These are phyloP conservation scores for Colletes collaris DNA, from an alignment of 2,888 invertebrate genomes.

Conservation along the genomic window DNA sequence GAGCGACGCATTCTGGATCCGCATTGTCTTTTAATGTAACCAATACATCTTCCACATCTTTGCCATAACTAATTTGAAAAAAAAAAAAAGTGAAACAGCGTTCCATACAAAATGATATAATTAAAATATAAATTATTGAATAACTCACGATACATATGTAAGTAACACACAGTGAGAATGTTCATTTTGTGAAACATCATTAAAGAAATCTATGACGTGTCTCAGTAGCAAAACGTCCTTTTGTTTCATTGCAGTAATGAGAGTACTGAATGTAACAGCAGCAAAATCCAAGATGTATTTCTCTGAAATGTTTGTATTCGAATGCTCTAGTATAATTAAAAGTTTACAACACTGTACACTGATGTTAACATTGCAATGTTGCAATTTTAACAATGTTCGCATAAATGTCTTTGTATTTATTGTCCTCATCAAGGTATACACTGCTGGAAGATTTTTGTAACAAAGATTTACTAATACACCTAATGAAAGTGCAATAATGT, in stretches of 20 bases:
- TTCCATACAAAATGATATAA: neutral
- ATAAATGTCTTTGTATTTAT: constrained; percentile 89
- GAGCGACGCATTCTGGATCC: constrained; percentile 83
- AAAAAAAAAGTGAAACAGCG: neutral
- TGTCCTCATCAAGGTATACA: constrained; percentile 89
- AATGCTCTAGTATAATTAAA: constrained; percentile 84
- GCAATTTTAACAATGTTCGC: constrained; percentile 86
- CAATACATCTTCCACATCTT: constrained; percentile 81
- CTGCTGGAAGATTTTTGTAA: constrained; percentile 90
- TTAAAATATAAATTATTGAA: neutral
- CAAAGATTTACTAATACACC: constrained; percentile 91
- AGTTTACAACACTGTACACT: constrained; percentile 85
- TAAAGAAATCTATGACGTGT: constrained; percentile 85
- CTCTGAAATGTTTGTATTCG: constrained; percentile 84
- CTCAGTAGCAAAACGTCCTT: constrained; percentile 83
- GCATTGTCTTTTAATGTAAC: constrained; percentile 76
- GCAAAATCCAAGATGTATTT: constrained; percentile 83
- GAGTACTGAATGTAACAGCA: constrained; percentile 83
- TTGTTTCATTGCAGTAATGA: constrained; percentile 82
- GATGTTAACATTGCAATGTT: constrained; percentile 81
- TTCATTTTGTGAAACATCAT: constrained; percentile 83
- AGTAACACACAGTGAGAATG: constrained; percentile 76
- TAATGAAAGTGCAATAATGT: constrained; percentile 84
- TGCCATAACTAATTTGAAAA: constrained; percentile 76
- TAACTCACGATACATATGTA: constrained; percentile 76